Conservation (phyloP, 2,113 vertebrate species). For the Pedionomus torquatus region DNA sequence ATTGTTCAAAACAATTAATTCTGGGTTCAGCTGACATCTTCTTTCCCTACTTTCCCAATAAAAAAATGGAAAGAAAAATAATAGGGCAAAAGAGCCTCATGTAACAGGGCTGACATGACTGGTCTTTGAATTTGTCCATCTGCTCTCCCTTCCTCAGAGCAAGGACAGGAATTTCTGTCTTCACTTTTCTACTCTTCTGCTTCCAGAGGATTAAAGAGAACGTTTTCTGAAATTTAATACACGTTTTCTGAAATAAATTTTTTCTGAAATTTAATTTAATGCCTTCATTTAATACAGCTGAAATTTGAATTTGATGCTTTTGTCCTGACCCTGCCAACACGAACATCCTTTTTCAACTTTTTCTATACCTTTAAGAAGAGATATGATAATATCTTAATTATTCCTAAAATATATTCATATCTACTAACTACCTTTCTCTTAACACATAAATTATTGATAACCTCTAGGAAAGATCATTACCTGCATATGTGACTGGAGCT, state of each 20-base stretch:
- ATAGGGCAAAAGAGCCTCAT: neutral
- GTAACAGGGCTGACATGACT: neutral
- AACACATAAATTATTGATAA: constrained; percentile 11
- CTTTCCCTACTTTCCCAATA: neutral
- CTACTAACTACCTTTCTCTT: neutral
- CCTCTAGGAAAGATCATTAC: neutral
- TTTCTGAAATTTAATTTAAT: no score
- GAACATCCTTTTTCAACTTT: neutral
- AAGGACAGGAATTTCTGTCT: neutral
- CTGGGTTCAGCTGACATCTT: neutral
- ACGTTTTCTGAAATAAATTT: no score
- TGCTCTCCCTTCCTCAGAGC: neutral
- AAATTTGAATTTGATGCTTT: neutral
- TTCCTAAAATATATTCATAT: neutral
- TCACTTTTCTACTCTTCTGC: neutral
- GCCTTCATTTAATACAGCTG: neutral
- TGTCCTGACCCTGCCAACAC: neutral
- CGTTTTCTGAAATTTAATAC: no score
- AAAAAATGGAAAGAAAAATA: neutral
- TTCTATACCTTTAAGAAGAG: neutral
- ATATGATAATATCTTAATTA: neutral
- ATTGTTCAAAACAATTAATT: neutral
- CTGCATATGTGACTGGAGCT: neutral
- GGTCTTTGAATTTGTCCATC: neutral
- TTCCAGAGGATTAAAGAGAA: neutral